phyloP scores from a whole-genome alignment of 35 echinoderm and acorn worm genomes.

The Patiria miniata region DNA sequence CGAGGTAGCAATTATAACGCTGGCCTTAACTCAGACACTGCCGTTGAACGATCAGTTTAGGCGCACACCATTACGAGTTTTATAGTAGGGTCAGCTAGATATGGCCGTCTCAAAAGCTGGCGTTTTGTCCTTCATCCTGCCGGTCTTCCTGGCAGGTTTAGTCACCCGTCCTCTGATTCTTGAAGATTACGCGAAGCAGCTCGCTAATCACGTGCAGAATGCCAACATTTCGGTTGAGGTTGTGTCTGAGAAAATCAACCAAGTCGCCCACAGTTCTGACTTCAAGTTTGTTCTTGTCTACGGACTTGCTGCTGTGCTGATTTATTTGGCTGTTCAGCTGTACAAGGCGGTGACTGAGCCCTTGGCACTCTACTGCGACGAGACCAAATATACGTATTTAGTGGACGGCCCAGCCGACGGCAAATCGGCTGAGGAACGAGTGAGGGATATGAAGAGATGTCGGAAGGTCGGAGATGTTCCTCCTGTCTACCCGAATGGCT shows the following conservation, averaged over 20 bases:
- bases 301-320: neutral
- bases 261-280: neutral
- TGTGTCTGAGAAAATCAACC: neutral
- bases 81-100: no score
- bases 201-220: neutral
- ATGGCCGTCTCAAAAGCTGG: neutral
- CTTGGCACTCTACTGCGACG: neutral
- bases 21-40: no score
- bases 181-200: neutral
- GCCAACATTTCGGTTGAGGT: neutral
- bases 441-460: slow-evolving; percentile 50
- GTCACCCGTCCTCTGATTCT: neutral
- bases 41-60: no score
- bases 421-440: slow-evolving; percentile 45
- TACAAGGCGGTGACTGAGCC: neutral
- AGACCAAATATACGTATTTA: neutral
- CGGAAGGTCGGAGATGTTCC: slow-evolving; percentile 61
- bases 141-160: slow-evolving; percentile 6
- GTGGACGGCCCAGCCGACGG: neutral
- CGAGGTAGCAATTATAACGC: no score
- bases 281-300: neutral
- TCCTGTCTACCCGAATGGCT: slow-evolving; percentile 76
- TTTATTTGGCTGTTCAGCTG: neutral
- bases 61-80: no score
- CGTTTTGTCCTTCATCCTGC: neutral